Evolutionary conservation across 2,888 invertebrate genomes (phyloP).

Genomic region (Glaucopsyche alexis): DNA sequence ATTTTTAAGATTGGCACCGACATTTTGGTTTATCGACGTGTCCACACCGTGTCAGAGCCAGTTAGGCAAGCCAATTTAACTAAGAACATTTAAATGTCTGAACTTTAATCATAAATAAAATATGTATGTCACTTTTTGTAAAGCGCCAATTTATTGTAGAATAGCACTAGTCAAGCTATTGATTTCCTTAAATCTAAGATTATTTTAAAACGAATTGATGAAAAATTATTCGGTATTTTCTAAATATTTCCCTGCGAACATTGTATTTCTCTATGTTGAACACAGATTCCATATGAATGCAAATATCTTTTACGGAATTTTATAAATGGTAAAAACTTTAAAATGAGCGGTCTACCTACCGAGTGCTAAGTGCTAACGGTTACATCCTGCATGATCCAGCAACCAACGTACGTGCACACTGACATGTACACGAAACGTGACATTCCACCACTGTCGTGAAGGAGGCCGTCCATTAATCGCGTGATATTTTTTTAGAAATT

Average conservation of each 20-base stretch:
- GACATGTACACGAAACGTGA: slow-evolving; percentile 19
- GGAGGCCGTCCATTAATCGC: neutral
- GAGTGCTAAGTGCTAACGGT: neutral
- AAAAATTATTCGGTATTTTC: neutral
- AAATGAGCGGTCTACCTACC: too few species aligned
- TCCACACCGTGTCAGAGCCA: neutral
- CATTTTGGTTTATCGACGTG: slow-evolving; percentile 1
- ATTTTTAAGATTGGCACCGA: slow-evolving; percentile 28
- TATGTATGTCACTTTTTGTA: too few species aligned
- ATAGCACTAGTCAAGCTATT: too few species aligned
- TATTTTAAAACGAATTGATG: neutral
- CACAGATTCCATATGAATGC: neutral
- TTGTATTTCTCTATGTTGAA: neutral
- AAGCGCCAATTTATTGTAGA: too few species aligned
- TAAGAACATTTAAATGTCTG: neutral
- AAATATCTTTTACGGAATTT: too few species aligned
- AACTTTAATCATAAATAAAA: neutral
- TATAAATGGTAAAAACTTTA: too few species aligned
- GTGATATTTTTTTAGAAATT: too few species aligned
- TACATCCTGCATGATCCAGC: neutral
- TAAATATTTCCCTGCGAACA: neutral
- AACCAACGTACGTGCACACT: neutral
- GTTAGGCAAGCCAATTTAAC: slow-evolving; percentile 1
- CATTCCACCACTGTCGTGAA: slow-evolving; percentile 7
- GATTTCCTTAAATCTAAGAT: neutral